Conservation (phyloP, 2,888 invertebrate genomes). For the Drosophila longiperda region DNA sequence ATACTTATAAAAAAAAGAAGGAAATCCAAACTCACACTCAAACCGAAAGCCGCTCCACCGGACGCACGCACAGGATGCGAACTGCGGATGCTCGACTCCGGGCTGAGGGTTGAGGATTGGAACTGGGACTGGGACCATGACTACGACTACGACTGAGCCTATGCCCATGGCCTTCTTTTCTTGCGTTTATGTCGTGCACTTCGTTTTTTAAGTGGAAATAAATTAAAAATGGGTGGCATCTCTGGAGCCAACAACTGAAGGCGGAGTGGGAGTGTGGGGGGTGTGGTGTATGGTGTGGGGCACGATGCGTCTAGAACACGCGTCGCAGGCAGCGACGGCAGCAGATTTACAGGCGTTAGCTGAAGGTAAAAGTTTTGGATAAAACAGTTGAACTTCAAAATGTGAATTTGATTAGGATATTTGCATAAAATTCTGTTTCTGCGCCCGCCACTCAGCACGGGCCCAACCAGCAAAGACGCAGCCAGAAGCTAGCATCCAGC, state of each 20-base stretch:
- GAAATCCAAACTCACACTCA: slow-evolving; percentile 13
- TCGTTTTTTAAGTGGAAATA: slow-evolving; percentile 81
- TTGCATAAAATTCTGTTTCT: slow-evolving; percentile 84
- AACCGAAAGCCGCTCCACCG: slow-evolving; percentile 60
- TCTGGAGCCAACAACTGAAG: slow-evolving; percentile 18
- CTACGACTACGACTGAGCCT: slow-evolving; percentile 43
- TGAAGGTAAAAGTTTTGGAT: slow-evolving; percentile 81
- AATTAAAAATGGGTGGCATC: slow-evolving; percentile 84
- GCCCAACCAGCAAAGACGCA: slow-evolving; percentile 19
- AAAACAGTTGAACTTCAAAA: slow-evolving; percentile 85
- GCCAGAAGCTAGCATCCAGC: background rate
- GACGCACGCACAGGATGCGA: slow-evolving; percentile 80
- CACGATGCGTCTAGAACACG: slow-evolving; percentile 57
- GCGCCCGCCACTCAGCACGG: slow-evolving; percentile 47
- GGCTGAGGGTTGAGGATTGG: slow-evolving; percentile 22
- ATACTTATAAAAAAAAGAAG: background rate
- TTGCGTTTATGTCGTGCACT: slow-evolving; percentile 34
- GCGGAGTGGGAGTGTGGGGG: slow-evolving; percentile 4
- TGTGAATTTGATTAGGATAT: slow-evolving; percentile 85
- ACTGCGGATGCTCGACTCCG: slow-evolving; percentile 55
- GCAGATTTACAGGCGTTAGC: slow-evolving; percentile 34
- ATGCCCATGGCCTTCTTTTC: slow-evolving; percentile 47
- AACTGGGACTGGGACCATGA: slow-evolving; percentile 12
- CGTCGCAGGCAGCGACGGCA: slow-evolving; percentile 53
- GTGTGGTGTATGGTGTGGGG: slow-evolving; percentile 10